phyloP scores from a whole-genome alignment of 2,888 invertebrate genomes.

The Acrobasis repandana region DNA sequence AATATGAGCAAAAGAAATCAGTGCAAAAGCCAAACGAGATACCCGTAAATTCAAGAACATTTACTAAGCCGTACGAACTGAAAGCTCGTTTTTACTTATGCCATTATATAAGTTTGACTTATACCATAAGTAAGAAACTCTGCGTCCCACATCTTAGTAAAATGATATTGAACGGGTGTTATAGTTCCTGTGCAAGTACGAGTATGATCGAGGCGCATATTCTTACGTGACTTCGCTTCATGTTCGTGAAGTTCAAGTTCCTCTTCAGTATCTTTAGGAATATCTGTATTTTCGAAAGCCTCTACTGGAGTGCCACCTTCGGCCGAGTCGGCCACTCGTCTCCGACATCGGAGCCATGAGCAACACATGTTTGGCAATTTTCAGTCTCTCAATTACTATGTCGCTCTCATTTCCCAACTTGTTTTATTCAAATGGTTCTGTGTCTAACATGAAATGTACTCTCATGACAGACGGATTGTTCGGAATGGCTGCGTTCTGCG shows the following conservation, averaged over 20 bases:
- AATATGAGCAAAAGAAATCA: constrained; percentile 8
- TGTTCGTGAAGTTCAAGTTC: constrained; percentile 32
- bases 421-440: constrained; percentile 10
- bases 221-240: constrained; percentile 67
- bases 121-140: neutral
- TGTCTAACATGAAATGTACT: constrained; percentile 47
- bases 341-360: constrained; percentile 73
- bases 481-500: constrained; percentile 65
- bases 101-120: neutral
- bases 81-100: neutral
- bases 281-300: constrained; percentile 57
- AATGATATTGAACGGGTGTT: neutral
- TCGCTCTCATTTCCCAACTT: constrained; percentile 28
- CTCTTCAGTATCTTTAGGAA: constrained; percentile 45
- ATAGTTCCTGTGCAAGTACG: constrained; percentile 42
- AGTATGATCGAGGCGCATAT: constrained; percentile 27
- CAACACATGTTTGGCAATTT: constrained; percentile 67
- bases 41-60: constrained; percentile 12
- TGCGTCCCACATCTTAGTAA: neutral
- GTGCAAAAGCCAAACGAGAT: constrained; percentile 20
- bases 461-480: constrained; percentile 57
- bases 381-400: constrained; percentile 40
- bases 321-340: constrained; percentile 66
- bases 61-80: neutral
- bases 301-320: constrained; percentile 52